Percentiles rank a stretch among this genome's conserved stretches.
Evolutionary conservation across 2,797 vertebrate genomes (phyloP).

Genomic region (Percopsis omiscomaycus): DNA sequence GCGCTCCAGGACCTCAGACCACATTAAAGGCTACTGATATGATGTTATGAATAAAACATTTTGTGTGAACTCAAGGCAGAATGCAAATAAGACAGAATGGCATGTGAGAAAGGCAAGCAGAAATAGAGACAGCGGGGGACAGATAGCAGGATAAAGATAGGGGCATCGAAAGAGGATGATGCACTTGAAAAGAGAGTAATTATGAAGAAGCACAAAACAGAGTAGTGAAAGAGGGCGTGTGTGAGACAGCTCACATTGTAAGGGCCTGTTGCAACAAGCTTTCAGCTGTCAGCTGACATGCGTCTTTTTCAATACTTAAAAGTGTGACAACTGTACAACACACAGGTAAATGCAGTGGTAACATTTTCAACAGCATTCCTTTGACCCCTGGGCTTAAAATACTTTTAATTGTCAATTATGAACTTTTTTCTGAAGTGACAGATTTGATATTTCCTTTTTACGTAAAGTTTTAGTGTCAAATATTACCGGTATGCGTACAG

Average conservation of each 20-base stretch:
- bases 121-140: not conserved
- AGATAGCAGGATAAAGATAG: not conserved
- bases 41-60: conserved; percentile 16
- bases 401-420: too few relatives aligned
- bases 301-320: not conserved
- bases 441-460: too few relatives aligned
- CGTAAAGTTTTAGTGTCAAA: too few relatives aligned
- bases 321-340: not conserved
- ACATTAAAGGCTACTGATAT: conserved; percentile 1
- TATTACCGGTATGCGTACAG: too few relatives aligned
- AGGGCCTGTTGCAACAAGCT: not conserved
- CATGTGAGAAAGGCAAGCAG: not conserved
- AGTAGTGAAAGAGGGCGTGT: too few relatives aligned
- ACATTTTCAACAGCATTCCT: not conserved
- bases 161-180: too few relatives aligned
- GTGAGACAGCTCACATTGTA: not conserved
- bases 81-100: not conserved
- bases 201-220: too few relatives aligned
- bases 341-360: not conserved
- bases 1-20: not conserved
- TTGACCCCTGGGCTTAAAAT: too few relatives aligned
- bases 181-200: not conserved
- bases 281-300: not conserved
- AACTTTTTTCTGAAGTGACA: too few relatives aligned
- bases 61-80: not conserved